Base-by-base conservation (phyloP, 2,888 invertebrate genomes). In the Xestia rhomboidea region DNA sequence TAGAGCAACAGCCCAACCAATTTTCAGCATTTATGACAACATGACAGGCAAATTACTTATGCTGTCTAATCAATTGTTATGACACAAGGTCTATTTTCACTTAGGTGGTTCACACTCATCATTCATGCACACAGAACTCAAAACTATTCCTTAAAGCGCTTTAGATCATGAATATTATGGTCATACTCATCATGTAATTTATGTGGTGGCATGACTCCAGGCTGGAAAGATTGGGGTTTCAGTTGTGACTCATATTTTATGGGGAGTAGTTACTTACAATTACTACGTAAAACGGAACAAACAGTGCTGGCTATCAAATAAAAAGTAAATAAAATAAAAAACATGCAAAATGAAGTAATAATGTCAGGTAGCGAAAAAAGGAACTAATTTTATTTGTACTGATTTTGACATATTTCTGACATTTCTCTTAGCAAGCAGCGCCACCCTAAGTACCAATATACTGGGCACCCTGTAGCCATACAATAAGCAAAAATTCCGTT, bases 401-500 rank as follows among this genome's bases (percentile, higher is more conserved):
- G 34, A 38, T 15, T 76, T 82, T 75, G 64, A 81, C 54, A 57
- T 64, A 64, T 24, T 57, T 49, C 38, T 44, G 81, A 60, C 76
- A 82, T 51, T 75, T 67, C 8, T 15, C 44, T 21, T 2, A 51
- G 3, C 49, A 51, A 75, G 38, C 27, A 67, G 27, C n/a, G n/a
- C 67, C 67, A 62, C 60, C n/a, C n/a, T 8, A 38, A 21, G 24
- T 21, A 38, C 5, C 4, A n/a, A 49, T 30, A 41, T 0, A 38
- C 21, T 30, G 7, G 13, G 2, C 21, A 8, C 24, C n/a, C 27
- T 41, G n/a, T 5, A 34, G 8, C 4, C 21, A 15, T 3, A 30
- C 4, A 5, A 15, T 27, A 18, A 46, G 8, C 15, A n/a, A 76
- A 76, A 18, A 44, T 38, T 46, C 0, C 1, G 49, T 75, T 30